Evolutionary conservation across 2,888 invertebrate species (phyloP), one percentile per base, ranked within the genome.

Genomic region (Plagiodera versicolora): DNA sequence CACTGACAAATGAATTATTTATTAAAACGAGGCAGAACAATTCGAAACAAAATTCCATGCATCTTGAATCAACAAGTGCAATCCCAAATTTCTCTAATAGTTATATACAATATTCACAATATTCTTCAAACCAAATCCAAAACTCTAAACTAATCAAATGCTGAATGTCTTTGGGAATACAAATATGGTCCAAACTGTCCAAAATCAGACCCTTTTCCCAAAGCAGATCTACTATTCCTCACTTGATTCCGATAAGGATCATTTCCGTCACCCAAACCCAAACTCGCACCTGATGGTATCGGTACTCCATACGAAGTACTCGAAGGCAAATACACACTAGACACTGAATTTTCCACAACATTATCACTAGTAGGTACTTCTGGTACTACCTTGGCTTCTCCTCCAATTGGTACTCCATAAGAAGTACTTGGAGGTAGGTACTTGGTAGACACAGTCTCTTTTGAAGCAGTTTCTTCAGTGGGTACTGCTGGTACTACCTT

Each of bases 241-340:
- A 39, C 39, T n/a, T 39, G 39, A 14, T 14, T 6, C 11, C 11
- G n/a, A 6, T 39, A 39, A 39, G 39, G 14, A 9, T 39, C 39
- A 39, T 14, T 6, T 4, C 2, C 14, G 3, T 6, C 39, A 14
- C 3, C 11, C 39, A 11, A 39, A 3, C 3, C 39, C 8, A 9
- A 8, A 14, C 14, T 39, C 4, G 39, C 14, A 4, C 11, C 39
- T 39, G n/a, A n/a, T 6, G n/a, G 14, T 2, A 39, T 2, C 14
- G 53, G 53, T 11, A 53, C 45, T 17, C 53, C 53, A 53, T 53
- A 53, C 0, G 53, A 45, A 44, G 53, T 53, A 14, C 14, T 53
- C 9, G 53, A 44, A 2, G 53, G 53, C 28, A 53, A 16, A 16
- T 53, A 53, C 24, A 3, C 6, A 28, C 14, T 18, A n/a, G 39